These are phyloP conservation scores for Pygoscelis adeliae DNA, from an alignment of 2,113 vertebrate genomes.

Conservation along the genomic window DNA sequence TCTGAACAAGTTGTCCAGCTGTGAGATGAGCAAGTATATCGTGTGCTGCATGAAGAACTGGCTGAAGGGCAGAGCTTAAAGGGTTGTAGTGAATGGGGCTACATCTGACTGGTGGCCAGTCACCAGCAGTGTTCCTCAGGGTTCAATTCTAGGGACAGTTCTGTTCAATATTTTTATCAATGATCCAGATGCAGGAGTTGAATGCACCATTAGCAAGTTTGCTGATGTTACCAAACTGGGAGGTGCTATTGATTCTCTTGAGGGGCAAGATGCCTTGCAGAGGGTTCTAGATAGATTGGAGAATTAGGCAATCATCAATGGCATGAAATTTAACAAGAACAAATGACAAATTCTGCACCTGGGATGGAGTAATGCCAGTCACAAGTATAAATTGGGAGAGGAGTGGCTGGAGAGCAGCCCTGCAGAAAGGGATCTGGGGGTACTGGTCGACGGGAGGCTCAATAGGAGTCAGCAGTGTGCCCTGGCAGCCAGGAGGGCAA, in stretches of 20 bases:
- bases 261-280: neutral
- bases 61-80: neutral
- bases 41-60: neutral
- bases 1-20: neutral
- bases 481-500: neutral
- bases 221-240: neutral
- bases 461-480: neutral
- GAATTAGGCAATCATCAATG: neutral
- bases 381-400: neutral
- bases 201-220: neutral
- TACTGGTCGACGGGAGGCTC: accelerated
- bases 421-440: neutral
- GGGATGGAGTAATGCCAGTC: accelerated
- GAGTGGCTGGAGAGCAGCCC: neutral
- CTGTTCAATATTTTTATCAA: neutral
- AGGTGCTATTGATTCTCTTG: neutral
- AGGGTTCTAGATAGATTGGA: neutral
- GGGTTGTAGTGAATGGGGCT: neutral
- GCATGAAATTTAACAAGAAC: neutral
- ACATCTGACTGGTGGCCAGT: neutral
- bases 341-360: neutral
- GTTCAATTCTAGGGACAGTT: neutral
- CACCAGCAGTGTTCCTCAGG: neutral
- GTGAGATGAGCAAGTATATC: neutral
- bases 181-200: neutral